Conservation (phyloP, 2,113 vertebrate species). For the Nematolebias whitei region DNA sequence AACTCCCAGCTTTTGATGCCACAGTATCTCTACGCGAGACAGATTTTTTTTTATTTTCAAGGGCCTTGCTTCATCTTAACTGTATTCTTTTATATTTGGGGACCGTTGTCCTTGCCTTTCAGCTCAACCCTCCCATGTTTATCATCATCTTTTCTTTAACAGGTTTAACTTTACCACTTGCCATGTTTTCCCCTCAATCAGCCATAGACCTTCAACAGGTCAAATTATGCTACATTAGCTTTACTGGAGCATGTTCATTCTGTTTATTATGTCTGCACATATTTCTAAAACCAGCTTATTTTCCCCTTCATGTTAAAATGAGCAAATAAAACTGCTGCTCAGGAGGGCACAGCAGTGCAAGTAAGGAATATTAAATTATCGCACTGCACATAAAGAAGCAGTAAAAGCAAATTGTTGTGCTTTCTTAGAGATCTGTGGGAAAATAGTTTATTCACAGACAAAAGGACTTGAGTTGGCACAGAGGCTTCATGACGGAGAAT, state of each 20-base stretch:
- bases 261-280: not conserved
- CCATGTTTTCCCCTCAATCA: conserved; percentile 15
- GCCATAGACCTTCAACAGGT: not conserved
- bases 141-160: not conserved
- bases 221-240: too few species aligned
- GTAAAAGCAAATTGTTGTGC: not conserved
- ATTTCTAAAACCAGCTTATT: not conserved
- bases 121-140: conserved; percentile 7
- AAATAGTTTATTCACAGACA: not conserved
- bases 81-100: not conserved
- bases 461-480: not conserved
- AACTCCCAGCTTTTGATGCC: conserved; percentile 24
- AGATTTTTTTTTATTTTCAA: not conserved
- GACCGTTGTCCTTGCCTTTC: not conserved
- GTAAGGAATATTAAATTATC: not conserved
- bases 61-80: not conserved
- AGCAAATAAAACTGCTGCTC: not conserved
- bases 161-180: conserved; percentile 12
- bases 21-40: conserved; percentile 3
- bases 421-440: not conserved
- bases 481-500: not conserved
- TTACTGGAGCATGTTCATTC: not conserved
- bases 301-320: not conserved
- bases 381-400: not conserved
- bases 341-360: not conserved